A percentile compares a stretch with the other conserved stretches of the same genome.
phyloP scores from a whole-genome alignment of 2,888 invertebrate species.

The Carpatolechia fugitivella region DNA sequence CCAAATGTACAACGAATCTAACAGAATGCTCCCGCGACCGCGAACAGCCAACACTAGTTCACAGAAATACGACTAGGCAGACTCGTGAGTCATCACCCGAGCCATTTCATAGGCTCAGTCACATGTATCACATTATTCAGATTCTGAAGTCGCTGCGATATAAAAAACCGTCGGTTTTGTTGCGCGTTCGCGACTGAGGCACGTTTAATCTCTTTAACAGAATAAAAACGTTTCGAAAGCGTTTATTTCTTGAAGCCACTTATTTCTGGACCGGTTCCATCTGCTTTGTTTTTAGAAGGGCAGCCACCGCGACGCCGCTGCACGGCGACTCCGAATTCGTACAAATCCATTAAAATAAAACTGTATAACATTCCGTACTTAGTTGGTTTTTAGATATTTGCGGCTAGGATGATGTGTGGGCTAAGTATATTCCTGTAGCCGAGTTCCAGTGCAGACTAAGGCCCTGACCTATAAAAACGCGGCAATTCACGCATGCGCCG shows the following conservation, averaged over 20 bases:
- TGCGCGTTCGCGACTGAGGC: constrained; percentile 32
- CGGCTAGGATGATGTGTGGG: constrained; percentile 46
- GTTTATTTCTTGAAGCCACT: constrained; percentile 43
- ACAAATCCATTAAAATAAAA: constrained; percentile 15
- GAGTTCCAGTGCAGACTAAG: constrained; percentile 64
- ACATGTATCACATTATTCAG: constrained; percentile 44
- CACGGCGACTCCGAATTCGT: background rate
- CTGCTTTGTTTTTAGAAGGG: constrained; percentile 30
- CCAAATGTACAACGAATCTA: constrained; percentile 35
- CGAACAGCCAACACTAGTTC: constrained; percentile 30
- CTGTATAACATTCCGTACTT: constrained; percentile 34
- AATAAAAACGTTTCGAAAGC: constrained; percentile 35
- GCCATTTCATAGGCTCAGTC: constrained; percentile 41
- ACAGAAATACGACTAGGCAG: constrained; percentile 39
- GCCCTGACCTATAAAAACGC: constrained; percentile 69
- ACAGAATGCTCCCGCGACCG: constrained; percentile 26
- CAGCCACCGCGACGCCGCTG: constrained; percentile 18
- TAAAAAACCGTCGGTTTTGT: constrained; percentile 27
- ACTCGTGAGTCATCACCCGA: constrained; percentile 45
- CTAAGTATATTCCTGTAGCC: constrained; percentile 58
- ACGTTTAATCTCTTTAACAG: constrained; percentile 41
- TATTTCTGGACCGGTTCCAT: constrained; percentile 45
- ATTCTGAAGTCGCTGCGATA: constrained; percentile 28
- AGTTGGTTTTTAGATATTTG: constrained; percentile 21
- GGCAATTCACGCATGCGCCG: constrained; percentile 65